phyloP scores from a whole-genome alignment of 2,888 invertebrate species.

The Falcaria lacertinaria region DNA sequence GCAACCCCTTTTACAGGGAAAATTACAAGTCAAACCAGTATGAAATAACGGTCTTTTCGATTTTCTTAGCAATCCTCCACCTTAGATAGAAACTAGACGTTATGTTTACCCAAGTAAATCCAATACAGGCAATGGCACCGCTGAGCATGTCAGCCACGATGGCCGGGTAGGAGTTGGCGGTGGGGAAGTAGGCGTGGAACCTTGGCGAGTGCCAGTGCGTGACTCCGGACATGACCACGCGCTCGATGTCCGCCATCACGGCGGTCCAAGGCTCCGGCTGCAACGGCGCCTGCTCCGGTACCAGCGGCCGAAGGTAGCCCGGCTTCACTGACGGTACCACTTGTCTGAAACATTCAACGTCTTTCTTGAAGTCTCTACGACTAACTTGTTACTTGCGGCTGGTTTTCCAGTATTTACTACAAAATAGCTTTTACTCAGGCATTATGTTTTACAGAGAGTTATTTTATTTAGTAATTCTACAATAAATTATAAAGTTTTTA shows the following conservation, averaged over 20 bases:
- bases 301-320: slow-evolving; percentile 92
- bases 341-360: slow-evolving; percentile 72
- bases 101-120: slow-evolving; percentile 97
- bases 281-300: slow-evolving; percentile 92
- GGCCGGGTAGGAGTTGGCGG: slow-evolving; percentile 95
- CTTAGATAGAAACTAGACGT: slow-evolving; percentile 21
- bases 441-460: too few relatives aligned
- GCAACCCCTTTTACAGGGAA: too few relatives aligned
- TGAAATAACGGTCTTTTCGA: too few relatives aligned
- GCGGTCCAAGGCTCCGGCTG: slow-evolving; percentile 93
- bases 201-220: slow-evolving; percentile 98
- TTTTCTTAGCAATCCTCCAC: too few relatives aligned
- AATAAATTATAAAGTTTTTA: too few relatives aligned
- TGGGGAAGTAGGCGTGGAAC: slow-evolving; percentile 97
- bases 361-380: too few relatives aligned
- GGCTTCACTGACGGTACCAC: slow-evolving; percentile 96
- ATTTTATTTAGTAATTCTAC: too few relatives aligned
- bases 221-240: slow-evolving; percentile 98
- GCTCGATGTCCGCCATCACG: slow-evolving; percentile 95
- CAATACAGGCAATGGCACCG: slow-evolving; percentile 96
- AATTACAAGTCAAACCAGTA: too few relatives aligned
- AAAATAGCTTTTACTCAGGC: too few relatives aligned
- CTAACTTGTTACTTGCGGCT: too few relatives aligned
- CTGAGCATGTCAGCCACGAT: slow-evolving; percentile 97
- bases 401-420: too few relatives aligned